Conservation (phyloP, 1,140 invertebrate genomes). For the Protaetia brevitarsis region DNA sequence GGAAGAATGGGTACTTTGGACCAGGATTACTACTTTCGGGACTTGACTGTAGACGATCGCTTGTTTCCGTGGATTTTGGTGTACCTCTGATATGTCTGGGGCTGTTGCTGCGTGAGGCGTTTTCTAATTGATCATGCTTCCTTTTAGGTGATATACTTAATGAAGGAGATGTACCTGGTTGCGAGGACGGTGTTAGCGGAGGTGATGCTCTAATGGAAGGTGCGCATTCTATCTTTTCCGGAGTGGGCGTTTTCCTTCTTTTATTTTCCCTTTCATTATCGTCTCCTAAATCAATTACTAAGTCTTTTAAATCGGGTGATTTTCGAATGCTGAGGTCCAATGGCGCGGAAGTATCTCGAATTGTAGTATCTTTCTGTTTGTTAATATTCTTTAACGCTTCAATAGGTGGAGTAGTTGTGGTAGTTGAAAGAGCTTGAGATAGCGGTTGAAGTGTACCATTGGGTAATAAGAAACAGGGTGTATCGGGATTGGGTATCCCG, state of each 20-base stretch:
- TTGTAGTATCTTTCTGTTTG: slow-evolving; percentile 51
- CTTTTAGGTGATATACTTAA: slow-evolving; percentile 54
- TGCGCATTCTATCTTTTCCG: slow-evolving; percentile 71
- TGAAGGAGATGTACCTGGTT: slow-evolving; percentile 51
- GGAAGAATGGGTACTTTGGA: slow-evolving; percentile 45
- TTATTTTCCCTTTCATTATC: slow-evolving; percentile 64
- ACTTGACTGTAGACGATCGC: slow-evolving; percentile 49
- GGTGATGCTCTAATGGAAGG: slow-evolving; percentile 66
- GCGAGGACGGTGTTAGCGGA: slow-evolving; percentile 62
- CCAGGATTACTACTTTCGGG: slow-evolving; percentile 39
- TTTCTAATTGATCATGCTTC: slow-evolving; percentile 49
- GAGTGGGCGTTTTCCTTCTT: slow-evolving; percentile 54
- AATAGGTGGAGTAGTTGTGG: slow-evolving; percentile 44
- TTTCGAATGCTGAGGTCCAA: slow-evolving; percentile 72
- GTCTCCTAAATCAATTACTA: slow-evolving; percentile 48
- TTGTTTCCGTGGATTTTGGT: slow-evolving; percentile 49
- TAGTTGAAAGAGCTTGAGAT: slow-evolving; percentile 53
- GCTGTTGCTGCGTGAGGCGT: slow-evolving; percentile 58
- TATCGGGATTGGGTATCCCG: slow-evolving; percentile 66
- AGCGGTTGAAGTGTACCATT: slow-evolving; percentile 81
- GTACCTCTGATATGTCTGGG: slow-evolving; percentile 53
- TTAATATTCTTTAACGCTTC: slow-evolving; percentile 58
- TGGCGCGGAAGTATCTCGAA: slow-evolving; percentile 55
- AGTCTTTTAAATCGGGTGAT: slow-evolving; percentile 55
- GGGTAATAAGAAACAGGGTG: slow-evolving; percentile 76